These are phyloP conservation scores for Leptobrachium ailaonicum DNA, from an alignment of 2,113 vertebrate genomes.

Conservation along the genomic window DNA sequence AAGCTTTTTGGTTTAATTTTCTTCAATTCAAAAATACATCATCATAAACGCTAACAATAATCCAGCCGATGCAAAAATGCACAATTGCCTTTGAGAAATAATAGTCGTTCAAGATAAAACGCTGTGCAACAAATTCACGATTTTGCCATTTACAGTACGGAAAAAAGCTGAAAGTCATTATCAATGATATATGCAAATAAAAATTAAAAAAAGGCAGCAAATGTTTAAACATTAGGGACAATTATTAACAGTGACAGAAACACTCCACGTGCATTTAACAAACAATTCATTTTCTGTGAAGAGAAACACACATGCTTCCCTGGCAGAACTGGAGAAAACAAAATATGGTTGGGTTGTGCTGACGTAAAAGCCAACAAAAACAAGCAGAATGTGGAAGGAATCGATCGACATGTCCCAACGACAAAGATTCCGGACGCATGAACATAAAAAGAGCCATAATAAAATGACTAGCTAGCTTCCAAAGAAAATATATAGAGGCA, in stretches of 20 bases:
- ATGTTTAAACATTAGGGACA: conserved; percentile 20
- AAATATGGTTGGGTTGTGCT: conserved; percentile 29
- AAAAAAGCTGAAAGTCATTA: neutral
- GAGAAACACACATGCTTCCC: conserved; percentile 40
- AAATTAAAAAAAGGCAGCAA: neutral
- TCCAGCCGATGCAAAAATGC: no score
- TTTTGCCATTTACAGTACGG: neutral
- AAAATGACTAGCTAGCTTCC: neutral
- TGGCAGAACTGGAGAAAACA: conserved; percentile 39
- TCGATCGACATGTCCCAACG: conserved; percentile 9
- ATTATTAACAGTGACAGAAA: conserved; percentile 32
- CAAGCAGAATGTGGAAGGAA: neutral
- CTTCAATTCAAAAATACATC: no score
- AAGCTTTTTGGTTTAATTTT: no score
- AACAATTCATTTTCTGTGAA: conserved; percentile 45
- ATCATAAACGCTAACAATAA: no score
- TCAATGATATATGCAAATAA: conserved; percentile 18
- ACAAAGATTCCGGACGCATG: conserved; percentile 4
- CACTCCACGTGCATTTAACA: conserved; percentile 23
- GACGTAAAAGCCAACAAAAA: neutral
- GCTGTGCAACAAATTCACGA: neutral
- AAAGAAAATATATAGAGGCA: no score
- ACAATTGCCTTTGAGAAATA: no score
- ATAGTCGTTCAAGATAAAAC: no score
- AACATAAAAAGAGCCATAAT: neutral